Base-by-base conservation (phyloP, 2,888 invertebrate species). In the Perithous albicinctus region DNA sequence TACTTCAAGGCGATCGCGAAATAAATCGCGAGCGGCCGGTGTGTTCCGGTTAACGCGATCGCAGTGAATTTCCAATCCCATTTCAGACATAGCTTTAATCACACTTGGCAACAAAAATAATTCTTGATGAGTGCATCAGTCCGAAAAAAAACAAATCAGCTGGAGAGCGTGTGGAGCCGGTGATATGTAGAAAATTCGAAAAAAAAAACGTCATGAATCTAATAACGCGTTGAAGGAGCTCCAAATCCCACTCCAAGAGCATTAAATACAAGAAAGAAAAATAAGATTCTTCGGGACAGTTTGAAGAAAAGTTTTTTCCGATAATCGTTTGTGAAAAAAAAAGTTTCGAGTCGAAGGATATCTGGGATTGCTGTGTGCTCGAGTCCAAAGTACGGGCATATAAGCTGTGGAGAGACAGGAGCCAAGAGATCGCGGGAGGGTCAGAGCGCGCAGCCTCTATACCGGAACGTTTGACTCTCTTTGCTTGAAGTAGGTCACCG, bases 401-500 rank as follows among this genome's bases (percentile, higher is more conserved):
- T 41, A 59, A 48, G 63, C 46, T 38, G 18, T 15, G n/a, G n/a
- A n/a, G 43, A 59, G 56, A 43, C 12, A 43, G 15, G 20, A 72
- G 64, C 43, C 59, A 32, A 67, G 66, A 67, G 66, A 79, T 78
- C 70, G 75, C 26, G 43, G 41, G 59, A 79, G 66, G 66, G 79
- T 72, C 78, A 61, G 59, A 59, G 75, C 69, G 69, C 64, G 75
- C 69, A 67, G 59, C 32, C 38, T 46, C 56, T 48, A 48, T 32
- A 18, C 64, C 54, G 23, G 5, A 79, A 64, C 32, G 35, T 51
- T 72, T 38, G 59, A 56, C 61, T 79, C 64, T 76, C 66, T 59
- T 41, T 74, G 75, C 59, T 43, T 66, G 38, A 82, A 75, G 59
- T 82, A 66, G 82, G 75, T 79, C 82, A 79, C 75, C 72, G 78